Percentiles rank a stretch among this genome's conserved stretches.
These are phyloP conservation scores for Plectropomus leopardus DNA, from an alignment of 2,113 vertebrate genomes.

Conservation along the genomic window DNA sequence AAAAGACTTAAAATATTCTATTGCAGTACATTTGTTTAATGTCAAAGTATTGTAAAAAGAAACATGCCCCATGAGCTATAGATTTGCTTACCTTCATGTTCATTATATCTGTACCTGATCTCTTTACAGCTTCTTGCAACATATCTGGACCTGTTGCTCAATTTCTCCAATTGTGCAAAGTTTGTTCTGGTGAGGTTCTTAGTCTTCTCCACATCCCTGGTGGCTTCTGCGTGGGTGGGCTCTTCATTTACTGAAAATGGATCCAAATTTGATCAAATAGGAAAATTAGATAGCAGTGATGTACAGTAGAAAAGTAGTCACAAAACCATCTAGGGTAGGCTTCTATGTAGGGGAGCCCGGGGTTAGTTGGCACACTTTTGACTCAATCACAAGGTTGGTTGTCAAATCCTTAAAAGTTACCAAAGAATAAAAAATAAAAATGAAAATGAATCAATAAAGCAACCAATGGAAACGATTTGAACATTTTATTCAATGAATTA, in stretches of 20 bases:
- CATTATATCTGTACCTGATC: slow-evolving; percentile 6
- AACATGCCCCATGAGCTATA: neutral
- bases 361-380: no score
- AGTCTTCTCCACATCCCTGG: neutral
- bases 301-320: neutral
- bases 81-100: slow-evolving; percentile 16
- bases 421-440: no score
- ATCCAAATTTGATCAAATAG: neutral
- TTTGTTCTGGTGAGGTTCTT: neutral
- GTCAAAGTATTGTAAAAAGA: neutral
- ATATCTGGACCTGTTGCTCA: slow-evolving; percentile 23
- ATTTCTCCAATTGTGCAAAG: slow-evolving; percentile 11
- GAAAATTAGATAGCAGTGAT: neutral
- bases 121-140: slow-evolving; percentile 52
- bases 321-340: no score
- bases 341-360: no score
- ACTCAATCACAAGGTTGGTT: no score
- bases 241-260: slow-evolving; percentile 3
- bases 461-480: no score
- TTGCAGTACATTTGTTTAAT: neutral
- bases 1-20: neutral
- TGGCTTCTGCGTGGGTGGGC: neutral
- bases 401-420: no score
- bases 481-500: no score
- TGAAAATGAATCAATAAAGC: no score